Percentiles rank a stretch among this genome's conserved stretches.
Conservation (phyloP, 1,140 invertebrate species). For the Drosophila varians region DNA sequence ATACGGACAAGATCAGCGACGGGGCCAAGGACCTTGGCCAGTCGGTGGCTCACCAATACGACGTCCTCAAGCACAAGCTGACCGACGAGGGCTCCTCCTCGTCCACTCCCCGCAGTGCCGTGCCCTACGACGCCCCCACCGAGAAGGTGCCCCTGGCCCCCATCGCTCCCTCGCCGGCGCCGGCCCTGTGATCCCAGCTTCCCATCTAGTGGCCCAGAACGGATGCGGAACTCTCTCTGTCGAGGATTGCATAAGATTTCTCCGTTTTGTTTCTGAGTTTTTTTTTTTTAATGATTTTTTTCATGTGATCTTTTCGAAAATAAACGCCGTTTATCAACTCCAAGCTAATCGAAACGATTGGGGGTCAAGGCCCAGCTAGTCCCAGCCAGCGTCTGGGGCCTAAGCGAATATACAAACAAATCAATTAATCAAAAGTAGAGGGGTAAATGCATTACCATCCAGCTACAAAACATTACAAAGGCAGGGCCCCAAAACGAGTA, state of each 20-base stretch:
- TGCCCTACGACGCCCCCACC: slow-evolving; percentile 53
- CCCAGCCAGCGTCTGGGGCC: not conserved
- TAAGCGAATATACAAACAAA: not conserved
- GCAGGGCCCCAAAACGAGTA: not conserved
- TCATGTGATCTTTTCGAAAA: slow-evolving; percentile 33
- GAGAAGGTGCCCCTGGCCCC: slow-evolving; percentile 72
- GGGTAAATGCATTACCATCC: not conserved
- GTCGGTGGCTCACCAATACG: slow-evolving; percentile 66
- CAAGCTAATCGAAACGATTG: slow-evolving; percentile 19
- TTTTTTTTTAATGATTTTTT: slow-evolving; percentile 10
- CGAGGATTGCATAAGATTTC: slow-evolving; percentile 18
- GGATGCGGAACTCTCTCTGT: not conserved
- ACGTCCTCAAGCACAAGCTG: slow-evolving; percentile 72
- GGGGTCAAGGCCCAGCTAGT: not conserved
- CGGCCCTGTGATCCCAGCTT: slow-evolving; percentile 7
- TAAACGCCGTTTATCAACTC: slow-evolving; percentile 21
- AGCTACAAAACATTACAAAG: not conserved
- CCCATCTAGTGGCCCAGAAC: not conserved
- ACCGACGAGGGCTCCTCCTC: slow-evolving; percentile 58
- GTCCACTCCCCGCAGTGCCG: not conserved
- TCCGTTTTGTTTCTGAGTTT: slow-evolving; percentile 12
- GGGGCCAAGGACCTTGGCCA: slow-evolving; percentile 67
- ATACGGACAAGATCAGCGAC: slow-evolving; percentile 60
- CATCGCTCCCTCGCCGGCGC: slow-evolving; percentile 40
- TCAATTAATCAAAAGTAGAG: not conserved